A percentile compares a stretch with the other conserved stretches of the same genome.
These are phyloP conservation scores for Drosophila hydei DNA, from an alignment of 1,140 invertebrate genomes.

Conservation along the genomic window DNA sequence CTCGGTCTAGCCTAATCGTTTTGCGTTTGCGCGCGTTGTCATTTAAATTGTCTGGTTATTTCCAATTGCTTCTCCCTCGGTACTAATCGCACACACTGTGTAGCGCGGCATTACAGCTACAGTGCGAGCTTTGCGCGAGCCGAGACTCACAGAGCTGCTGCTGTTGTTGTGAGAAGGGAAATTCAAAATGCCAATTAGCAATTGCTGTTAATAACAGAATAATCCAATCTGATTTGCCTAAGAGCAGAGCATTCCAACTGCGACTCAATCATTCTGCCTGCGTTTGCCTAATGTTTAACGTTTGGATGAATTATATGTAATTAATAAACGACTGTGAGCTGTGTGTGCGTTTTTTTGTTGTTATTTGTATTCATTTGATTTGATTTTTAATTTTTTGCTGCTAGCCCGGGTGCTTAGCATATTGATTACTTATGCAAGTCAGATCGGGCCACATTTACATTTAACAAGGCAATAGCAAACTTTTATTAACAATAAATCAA, in stretches of 20 bases:
- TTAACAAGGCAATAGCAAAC: slow-evolving; percentile 48
- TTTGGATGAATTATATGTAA: slow-evolving; percentile 57
- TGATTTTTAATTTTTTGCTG: slow-evolving; percentile 9
- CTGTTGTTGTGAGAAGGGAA: background rate
- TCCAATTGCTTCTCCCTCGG: slow-evolving; percentile 7
- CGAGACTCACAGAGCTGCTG: background rate
- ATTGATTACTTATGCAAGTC: slow-evolving; percentile 48
- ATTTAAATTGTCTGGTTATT: slow-evolving; percentile 36
- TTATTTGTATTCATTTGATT: slow-evolving; percentile 8
- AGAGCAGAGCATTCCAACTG: slow-evolving; percentile 13
- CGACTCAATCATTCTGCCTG: background rate
- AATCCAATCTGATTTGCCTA: background rate
- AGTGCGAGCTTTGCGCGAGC: background rate
- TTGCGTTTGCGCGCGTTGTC: slow-evolving; percentile 63
- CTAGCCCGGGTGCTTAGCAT: slow-evolving; percentile 30
- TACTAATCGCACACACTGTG: slow-evolving; percentile 1
- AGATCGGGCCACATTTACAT: slow-evolving; percentile 38
- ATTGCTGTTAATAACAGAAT: background rate
- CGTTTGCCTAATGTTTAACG: slow-evolving; percentile 27
- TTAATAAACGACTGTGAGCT: slow-evolving; percentile 55
- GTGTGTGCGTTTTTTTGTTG: slow-evolving; percentile 30
- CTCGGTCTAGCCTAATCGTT: slow-evolving; percentile 45
- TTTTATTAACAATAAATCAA: slow-evolving; percentile 54
- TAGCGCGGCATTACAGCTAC: slow-evolving; percentile 1
- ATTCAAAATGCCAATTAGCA: no score